A percentile compares a stretch with the other conserved stretches of the same genome.
Conservation (phyloP, 1,140 invertebrate species). For the Microplitis demolitor region DNA sequence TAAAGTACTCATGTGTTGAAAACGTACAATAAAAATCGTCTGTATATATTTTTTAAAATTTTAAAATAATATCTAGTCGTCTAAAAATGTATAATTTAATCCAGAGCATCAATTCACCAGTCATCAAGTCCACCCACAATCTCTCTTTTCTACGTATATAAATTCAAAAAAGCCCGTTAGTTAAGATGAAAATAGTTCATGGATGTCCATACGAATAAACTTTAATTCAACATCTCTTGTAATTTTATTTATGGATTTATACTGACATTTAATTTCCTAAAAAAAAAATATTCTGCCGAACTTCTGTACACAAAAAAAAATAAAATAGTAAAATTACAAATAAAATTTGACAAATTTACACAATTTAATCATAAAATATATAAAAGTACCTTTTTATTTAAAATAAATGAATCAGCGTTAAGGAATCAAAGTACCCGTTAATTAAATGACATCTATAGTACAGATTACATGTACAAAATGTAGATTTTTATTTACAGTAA, state of each 20-base stretch:
- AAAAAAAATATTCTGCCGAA: not conserved
- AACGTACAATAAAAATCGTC: not conserved
- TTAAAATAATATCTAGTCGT: not conserved
- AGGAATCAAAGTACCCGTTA: too few species aligned
- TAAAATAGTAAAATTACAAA: not conserved
- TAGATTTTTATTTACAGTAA: not conserved
- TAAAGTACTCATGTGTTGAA: not conserved
- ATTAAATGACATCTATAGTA: too few species aligned
- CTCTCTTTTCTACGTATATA: slow-evolving; percentile 47
- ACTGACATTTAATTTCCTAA: not conserved
- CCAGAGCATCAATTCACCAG: slow-evolving; percentile 47
- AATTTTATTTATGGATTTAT: not conserved
- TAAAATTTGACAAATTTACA: not conserved
- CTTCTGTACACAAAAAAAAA: not conserved
- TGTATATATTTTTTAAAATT: not conserved
- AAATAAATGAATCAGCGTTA: not conserved
- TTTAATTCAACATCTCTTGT: not conserved
- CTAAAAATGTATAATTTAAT: slow-evolving; percentile 46
- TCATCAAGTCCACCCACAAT: slow-evolving; percentile 13
- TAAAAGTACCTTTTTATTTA: not conserved
- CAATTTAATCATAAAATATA: not conserved
- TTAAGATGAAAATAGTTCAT: slow-evolving; percentile 53
- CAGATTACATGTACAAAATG: not conserved
- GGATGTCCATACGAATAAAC: not conserved
- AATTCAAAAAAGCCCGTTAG: slow-evolving; percentile 55